Evolutionary conservation across 1,140 invertebrate genomes (phyloP).

Genomic region (Cydia pomonella): DNA sequence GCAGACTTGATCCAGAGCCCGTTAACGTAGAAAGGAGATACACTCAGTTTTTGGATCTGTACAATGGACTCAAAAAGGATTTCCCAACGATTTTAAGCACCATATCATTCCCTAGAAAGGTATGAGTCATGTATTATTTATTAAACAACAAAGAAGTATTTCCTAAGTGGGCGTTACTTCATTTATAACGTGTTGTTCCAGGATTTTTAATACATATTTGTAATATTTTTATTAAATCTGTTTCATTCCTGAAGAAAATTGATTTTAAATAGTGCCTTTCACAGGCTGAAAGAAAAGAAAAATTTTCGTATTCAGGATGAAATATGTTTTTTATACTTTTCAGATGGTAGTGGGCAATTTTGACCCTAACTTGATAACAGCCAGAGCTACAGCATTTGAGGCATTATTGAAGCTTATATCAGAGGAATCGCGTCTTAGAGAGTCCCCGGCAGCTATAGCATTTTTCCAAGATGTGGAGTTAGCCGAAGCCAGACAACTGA

Average conservation of each 20-base stretch:
- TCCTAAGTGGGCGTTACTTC: slow-evolving; percentile 19
- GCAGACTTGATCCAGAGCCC: slow-evolving; percentile 81
- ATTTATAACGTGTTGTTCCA: background rate
- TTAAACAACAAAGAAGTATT: slow-evolving; percentile 11
- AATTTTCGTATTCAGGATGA: background rate
- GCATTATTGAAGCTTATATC: slow-evolving; percentile 83
- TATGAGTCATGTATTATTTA: slow-evolving; percentile 44
- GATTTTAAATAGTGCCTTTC: no score
- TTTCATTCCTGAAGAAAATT: background rate
- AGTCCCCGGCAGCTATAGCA: slow-evolving; percentile 82
- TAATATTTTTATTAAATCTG: background rate
- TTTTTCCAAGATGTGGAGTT: slow-evolving; percentile 87
- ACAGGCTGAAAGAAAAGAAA: no score
- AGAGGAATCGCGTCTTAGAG: slow-evolving; percentile 81
- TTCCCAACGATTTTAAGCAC: slow-evolving; percentile 82
- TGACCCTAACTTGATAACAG: slow-evolving; percentile 85
- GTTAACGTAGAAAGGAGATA: slow-evolving; percentile 87
- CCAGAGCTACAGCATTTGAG: slow-evolving; percentile 87
- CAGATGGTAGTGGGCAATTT: slow-evolving; percentile 88
- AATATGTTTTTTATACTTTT: slow-evolving; percentile 45
- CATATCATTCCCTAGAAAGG: slow-evolving; percentile 88
- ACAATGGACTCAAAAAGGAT: slow-evolving; percentile 83
- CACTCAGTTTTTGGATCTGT: slow-evolving; percentile 88
- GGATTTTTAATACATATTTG: background rate
- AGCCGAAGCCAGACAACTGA: slow-evolving; percentile 81